phyloP scores from a whole-genome alignment of 1,140 invertebrate species.

The Mactra quadrangularis region DNA sequence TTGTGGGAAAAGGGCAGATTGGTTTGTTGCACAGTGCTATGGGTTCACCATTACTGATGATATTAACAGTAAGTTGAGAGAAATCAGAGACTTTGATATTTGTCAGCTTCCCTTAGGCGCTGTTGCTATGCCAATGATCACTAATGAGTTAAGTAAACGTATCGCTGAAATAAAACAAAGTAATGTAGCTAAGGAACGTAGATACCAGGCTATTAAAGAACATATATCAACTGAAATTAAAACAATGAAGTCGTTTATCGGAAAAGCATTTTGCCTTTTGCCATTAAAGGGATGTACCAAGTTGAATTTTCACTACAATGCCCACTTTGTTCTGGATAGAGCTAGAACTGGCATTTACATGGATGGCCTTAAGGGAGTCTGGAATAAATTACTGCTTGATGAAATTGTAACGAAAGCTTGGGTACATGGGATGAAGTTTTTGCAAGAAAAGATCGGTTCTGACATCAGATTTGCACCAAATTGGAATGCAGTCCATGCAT shows the following conservation, averaged over 20 bases:
- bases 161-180: not conserved
- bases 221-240: not conserved
- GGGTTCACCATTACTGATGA: conserved; percentile 67
- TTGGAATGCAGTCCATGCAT: not conserved
- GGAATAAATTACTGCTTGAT: conserved; percentile 70
- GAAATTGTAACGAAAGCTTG: conserved; percentile 69
- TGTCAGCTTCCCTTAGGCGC: conserved; percentile 71
- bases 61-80: not conserved
- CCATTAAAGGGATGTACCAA: conserved; percentile 12
- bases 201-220: not conserved
- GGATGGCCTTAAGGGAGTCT: conserved; percentile 60
- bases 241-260: too few relatives aligned
- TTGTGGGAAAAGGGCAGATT: conserved; percentile 30
- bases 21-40: conserved; percentile 70
- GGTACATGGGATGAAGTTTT: conserved; percentile 21
- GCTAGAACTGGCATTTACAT: conserved; percentile 71
- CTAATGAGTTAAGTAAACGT: not conserved
- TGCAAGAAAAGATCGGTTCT: not conserved
- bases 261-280: conserved; percentile 27
- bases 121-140: conserved; percentile 60
- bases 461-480: not conserved
- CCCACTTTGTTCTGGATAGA: conserved; percentile 69
- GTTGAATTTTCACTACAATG: conserved; percentile 32
- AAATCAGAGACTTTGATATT: conserved; percentile 60
- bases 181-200: not conserved